phyloP scores from a whole-genome alignment of 2,888 invertebrate genomes.

The Mesochorus sp. region DNA sequence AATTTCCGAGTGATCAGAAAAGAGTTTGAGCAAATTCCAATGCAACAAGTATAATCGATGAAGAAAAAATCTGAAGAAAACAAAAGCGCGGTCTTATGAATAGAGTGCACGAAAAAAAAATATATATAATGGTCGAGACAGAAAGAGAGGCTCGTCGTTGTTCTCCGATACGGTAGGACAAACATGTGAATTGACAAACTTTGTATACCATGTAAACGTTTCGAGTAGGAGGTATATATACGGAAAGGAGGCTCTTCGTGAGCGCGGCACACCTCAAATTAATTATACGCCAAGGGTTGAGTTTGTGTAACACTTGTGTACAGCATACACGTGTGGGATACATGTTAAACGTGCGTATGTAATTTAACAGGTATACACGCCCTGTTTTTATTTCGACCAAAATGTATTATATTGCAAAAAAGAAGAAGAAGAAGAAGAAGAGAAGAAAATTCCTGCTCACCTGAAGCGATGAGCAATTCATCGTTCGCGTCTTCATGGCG shows the following conservation, averaged over 20 bases:
- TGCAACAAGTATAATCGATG: too few species aligned
- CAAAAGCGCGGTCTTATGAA: too few species aligned
- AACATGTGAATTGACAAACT: neutral
- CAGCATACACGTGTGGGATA: constrained; percentile 1
- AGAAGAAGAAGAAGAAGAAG: neutral
- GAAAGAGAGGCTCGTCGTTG: neutral
- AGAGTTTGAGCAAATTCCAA: too few species aligned
- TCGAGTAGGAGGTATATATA: neutral
- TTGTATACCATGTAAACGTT: constrained; percentile 11
- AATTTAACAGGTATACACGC: constrained; percentile 46
- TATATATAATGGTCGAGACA: too few species aligned
- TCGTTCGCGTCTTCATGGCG: constrained; percentile 34
- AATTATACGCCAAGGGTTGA: constrained; percentile 47
- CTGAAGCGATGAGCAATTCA: constrained; percentile 21
- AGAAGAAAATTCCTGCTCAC: constrained; percentile 7
- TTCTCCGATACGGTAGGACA: neutral
- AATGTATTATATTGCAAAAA: neutral
- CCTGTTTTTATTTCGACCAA: constrained; percentile 14
- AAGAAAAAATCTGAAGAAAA: too few species aligned
- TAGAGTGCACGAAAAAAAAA: too few species aligned
- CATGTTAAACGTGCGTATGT: constrained; percentile 15
- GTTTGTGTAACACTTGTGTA: constrained; percentile 30
- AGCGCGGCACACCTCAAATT: constrained; percentile 57
- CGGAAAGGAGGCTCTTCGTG: constrained; percentile 41
- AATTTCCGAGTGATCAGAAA: too few species aligned